These are phyloP conservation scores for Griposia aprilina DNA, from an alignment of 2,888 invertebrate species.

Conservation along the genomic window DNA sequence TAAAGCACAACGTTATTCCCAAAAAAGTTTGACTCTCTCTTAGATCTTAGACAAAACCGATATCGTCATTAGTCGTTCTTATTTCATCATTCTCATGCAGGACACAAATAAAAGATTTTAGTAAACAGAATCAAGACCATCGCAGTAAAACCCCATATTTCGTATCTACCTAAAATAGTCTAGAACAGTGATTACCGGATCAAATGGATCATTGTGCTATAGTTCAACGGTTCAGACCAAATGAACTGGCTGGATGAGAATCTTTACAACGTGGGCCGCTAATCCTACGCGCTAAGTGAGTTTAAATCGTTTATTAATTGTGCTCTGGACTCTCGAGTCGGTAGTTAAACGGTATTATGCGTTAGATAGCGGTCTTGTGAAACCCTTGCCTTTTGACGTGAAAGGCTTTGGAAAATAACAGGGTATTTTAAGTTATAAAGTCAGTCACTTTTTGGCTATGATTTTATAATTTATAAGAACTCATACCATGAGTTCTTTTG, in stretches of 20 bases:
- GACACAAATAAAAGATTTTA: background rate
- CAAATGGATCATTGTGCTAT: constrained; percentile 27
- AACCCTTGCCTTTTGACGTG: constrained; percentile 11
- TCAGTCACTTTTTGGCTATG: no score
- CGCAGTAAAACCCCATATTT: background rate
- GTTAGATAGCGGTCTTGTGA: constrained; percentile 18
- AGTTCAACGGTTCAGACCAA: constrained; percentile 28
- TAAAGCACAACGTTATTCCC: background rate
- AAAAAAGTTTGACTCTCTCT: background rate
- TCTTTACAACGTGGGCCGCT: constrained; percentile 38
- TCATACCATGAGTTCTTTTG: background rate
- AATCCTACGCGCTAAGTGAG: constrained; percentile 47
- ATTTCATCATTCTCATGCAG: background rate
- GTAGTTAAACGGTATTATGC: constrained; percentile 11
- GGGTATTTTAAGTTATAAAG: background rate
- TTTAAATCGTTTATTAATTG: constrained; percentile 59
- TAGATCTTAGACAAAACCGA: background rate
- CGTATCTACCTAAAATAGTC: background rate
- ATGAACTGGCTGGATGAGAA: constrained; percentile 17
- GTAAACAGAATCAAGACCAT: background rate
- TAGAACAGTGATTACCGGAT: constrained; percentile 6
- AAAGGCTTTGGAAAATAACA: background rate
- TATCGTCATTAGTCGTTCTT: background rate
- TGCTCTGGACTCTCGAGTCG: constrained; percentile 28
- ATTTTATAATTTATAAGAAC: background rate